These are phyloP conservation scores for Eremobia ochroleuca DNA, from an alignment of 2,888 invertebrate genomes.

Conservation along the genomic window DNA sequence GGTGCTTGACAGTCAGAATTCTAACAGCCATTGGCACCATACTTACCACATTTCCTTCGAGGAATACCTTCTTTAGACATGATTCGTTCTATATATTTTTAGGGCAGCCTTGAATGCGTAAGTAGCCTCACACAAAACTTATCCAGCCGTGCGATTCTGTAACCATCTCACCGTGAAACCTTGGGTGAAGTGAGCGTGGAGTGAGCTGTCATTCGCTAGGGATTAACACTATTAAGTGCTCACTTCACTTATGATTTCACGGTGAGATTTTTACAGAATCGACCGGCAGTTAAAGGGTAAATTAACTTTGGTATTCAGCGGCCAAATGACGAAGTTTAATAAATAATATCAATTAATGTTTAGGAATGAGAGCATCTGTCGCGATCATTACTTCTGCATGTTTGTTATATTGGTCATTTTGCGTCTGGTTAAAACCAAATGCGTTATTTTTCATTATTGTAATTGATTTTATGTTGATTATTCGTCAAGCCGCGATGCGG, in stretches of 20 bases:
- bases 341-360: slow-evolving; percentile 46
- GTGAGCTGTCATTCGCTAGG: no score
- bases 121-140: not conserved
- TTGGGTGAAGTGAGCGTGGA: no score
- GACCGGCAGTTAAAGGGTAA: not conserved
- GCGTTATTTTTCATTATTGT: slow-evolving; percentile 56
- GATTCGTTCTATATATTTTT: not conserved
- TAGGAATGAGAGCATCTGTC: slow-evolving; percentile 47
- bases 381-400: slow-evolving; percentile 24
- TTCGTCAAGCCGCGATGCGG: slow-evolving; percentile 34
- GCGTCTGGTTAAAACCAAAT: slow-evolving; percentile 33
- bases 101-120: not conserved
- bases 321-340: slow-evolving; percentile 7
- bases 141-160: no score
- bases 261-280: no score
- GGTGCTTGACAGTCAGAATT: not conserved
- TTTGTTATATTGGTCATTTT: slow-evolving; percentile 37
- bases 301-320: slow-evolving; percentile 17
- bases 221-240: no score
- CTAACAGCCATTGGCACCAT: no score
- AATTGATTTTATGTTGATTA: slow-evolving; percentile 52
- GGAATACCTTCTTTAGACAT: not conserved
- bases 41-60: no score
- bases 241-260: no score
- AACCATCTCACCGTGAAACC: no score